Percentiles rank a stretch among this genome's conserved stretches.
Evolutionary conservation across 2,113 vertebrate species (phyloP).

Genomic region (Himantopus leucocephalus): DNA sequence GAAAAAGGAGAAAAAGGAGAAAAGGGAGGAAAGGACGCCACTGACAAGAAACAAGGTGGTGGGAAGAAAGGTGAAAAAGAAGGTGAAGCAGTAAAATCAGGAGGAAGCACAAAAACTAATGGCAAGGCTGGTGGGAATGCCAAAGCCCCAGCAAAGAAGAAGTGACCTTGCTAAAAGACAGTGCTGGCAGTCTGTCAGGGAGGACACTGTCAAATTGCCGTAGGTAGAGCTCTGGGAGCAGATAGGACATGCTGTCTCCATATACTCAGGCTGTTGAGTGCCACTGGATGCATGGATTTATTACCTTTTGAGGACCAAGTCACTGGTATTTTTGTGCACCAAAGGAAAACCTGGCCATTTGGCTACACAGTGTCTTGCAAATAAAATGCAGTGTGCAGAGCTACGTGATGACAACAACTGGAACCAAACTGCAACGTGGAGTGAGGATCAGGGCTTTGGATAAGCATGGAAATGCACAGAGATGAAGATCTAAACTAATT

Average conservation of each 20-base stretch:
- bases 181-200: background rate
- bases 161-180: background rate
- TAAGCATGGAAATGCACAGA: background rate
- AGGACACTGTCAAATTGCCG: background rate
- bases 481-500: background rate
- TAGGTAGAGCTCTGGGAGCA: background rate
- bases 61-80: slow-evolving; percentile 22
- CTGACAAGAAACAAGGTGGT: background rate
- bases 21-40: background rate
- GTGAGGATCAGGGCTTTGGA: background rate
- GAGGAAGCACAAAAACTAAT: background rate
- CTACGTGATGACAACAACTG: rapidly evolving
- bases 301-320: background rate
- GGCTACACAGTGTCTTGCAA: background rate
- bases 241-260: background rate
- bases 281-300: background rate
- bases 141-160: slow-evolving; percentile 61
- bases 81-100: background rate
- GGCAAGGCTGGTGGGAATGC: background rate
- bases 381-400: background rate
- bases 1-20: background rate
- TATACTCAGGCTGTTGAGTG: background rate
- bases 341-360: background rate
- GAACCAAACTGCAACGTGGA: background rate
- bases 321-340: background rate